phyloP scores from a whole-genome alignment of 2,113 vertebrate genomes.

The Typhlomys cinereus region DNA sequence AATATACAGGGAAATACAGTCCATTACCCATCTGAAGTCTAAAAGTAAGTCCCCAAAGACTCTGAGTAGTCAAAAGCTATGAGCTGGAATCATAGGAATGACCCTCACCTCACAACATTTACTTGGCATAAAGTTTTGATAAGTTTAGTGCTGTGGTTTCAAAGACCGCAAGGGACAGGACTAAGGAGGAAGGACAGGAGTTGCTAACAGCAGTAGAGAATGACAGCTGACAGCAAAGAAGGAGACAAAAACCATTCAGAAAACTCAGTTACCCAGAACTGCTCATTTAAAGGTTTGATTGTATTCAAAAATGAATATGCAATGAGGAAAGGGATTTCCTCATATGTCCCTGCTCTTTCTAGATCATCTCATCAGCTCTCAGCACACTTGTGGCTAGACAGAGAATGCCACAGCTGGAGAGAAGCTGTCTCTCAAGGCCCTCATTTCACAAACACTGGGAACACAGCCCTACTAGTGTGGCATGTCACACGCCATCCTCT shows the following conservation, averaged over 20 bases:
- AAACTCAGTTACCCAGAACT: slow-evolving; percentile 78
- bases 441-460: slow-evolving; percentile 40
- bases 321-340: slow-evolving; percentile 66
- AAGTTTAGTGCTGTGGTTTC: background rate
- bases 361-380: slow-evolving; percentile 66
- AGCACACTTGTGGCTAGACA: slow-evolving; percentile 19
- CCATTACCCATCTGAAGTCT: slow-evolving; percentile 12
- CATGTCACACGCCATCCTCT: background rate
- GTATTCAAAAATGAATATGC: slow-evolving; percentile 76
- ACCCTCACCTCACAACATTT: background rate
- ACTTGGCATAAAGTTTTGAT: background rate
- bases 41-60: slow-evolving; percentile 18
- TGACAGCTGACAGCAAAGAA: slow-evolving; percentile 73
- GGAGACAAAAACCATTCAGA: slow-evolving; percentile 78
- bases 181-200: slow-evolving; percentile 54
- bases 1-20: background rate
- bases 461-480: background rate
- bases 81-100: background rate
- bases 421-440: slow-evolving; percentile 12
- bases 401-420: slow-evolving; percentile 37
- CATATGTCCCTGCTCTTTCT: slow-evolving; percentile 44
- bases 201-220: slow-evolving; percentile 60
- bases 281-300: slow-evolving; percentile 75
- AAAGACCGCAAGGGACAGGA: slow-evolving; percentile 59
- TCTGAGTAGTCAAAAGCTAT: background rate